Percentiles rank a stretch among this genome's conserved stretches.
Conservation (phyloP, 2,113 vertebrate species). For the Apodemus sylvaticus region DNA sequence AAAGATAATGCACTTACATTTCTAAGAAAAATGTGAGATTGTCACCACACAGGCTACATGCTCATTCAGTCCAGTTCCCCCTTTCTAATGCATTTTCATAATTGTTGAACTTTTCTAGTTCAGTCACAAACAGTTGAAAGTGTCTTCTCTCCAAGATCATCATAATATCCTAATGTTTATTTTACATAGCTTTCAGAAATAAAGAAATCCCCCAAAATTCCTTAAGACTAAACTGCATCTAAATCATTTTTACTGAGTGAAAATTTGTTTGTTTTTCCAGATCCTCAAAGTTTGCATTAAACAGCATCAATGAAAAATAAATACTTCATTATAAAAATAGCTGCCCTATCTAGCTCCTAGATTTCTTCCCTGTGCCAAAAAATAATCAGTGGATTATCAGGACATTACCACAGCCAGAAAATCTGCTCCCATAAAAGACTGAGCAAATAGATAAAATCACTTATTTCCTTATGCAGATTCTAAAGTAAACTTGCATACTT, state of each 20-base stretch:
- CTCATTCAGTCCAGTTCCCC: not conserved
- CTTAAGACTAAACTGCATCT: not conserved
- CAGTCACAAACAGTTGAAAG: not conserved
- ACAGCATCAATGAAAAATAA: not conserved
- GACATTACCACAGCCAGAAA: not conserved
- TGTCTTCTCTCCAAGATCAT: not conserved
- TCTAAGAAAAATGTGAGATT: not conserved
- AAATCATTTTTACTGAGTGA: constrained; percentile 38
- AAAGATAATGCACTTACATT: not conserved
- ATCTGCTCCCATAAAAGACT: constrained; percentile 55
- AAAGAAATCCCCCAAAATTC: not conserved
- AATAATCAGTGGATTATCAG: constrained; percentile 39
- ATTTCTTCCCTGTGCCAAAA: not conserved
- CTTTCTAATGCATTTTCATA: not conserved
- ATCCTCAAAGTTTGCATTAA: not conserved
- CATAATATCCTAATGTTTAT: not conserved
- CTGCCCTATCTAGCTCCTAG: not conserved
- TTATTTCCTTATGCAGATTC: constrained; percentile 75
- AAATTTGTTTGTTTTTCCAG: not conserved
- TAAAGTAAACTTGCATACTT: constrained; percentile 77
- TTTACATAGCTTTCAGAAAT: constrained; percentile 54
- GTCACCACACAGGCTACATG: not conserved
- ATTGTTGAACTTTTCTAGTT: not conserved
- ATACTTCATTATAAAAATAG: constrained; percentile 18
- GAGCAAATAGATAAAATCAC: constrained; percentile 58